Percentiles rank a stretch among this genome's conserved stretches.
Evolutionary conservation across 2,888 invertebrate species (phyloP).

Genomic region (Cartodere bifasciata): DNA sequence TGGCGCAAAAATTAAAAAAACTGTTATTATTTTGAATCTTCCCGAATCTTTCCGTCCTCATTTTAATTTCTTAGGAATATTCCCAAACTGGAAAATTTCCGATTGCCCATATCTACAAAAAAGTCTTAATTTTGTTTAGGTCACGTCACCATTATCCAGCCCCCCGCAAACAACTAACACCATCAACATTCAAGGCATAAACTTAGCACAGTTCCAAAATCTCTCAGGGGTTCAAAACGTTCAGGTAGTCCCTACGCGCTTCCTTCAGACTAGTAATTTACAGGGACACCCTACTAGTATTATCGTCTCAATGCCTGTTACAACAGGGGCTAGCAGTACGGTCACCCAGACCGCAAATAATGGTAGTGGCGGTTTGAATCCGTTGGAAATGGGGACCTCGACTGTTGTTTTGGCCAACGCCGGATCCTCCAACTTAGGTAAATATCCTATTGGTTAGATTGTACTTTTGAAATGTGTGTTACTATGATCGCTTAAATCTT

Average conservation of each 20-base stretch:
- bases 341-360: constrained; percentile 26
- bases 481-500: not conserved
- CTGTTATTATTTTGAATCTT: too few relatives aligned
- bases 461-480: not conserved
- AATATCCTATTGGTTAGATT: constrained; percentile 11
- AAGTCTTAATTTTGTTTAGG: too few relatives aligned
- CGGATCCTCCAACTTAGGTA: constrained; percentile 29
- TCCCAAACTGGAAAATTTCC: too few relatives aligned
- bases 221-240: constrained; percentile 67
- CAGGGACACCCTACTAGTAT: constrained; percentile 34
- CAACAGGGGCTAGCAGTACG: constrained; percentile 31
- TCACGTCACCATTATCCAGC: constrained; percentile 47
- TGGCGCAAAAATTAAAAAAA: too few relatives aligned
- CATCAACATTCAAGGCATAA: constrained; percentile 54
- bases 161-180: constrained; percentile 32
- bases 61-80: too few relatives aligned
- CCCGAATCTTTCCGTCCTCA: too few relatives aligned
- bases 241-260: constrained; percentile 68
- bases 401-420: constrained; percentile 30
- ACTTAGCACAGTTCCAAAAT: constrained; percentile 53
- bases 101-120: too few relatives aligned
- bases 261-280: constrained; percentile 55
- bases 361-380: constrained; percentile 15
- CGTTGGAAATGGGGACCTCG: constrained; percentile 22
- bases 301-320: constrained; percentile 32